These are phyloP conservation scores for Pluvialis apricaria DNA, from an alignment of 2,113 vertebrate species.

Conservation along the genomic window DNA sequence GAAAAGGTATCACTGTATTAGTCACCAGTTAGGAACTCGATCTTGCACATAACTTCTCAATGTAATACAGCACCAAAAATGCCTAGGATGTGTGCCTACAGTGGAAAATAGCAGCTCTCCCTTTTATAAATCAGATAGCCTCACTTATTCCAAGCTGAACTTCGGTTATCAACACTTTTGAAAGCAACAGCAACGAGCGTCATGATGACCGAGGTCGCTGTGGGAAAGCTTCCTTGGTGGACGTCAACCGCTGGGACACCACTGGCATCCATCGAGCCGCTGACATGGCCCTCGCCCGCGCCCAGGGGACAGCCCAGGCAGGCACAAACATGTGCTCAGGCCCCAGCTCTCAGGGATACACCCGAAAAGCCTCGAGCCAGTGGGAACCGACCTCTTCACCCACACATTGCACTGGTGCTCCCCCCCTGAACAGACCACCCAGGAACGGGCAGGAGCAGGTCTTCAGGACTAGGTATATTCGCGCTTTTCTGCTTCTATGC, in stretches of 20 bases:
- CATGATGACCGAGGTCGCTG: neutral
- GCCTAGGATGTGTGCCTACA: neutral
- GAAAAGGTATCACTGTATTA: neutral
- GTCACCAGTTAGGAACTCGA: neutral
- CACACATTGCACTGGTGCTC: neutral
- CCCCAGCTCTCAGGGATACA: neutral
- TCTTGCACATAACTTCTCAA: neutral
- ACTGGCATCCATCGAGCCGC: accelerated
- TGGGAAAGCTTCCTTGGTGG: neutral
- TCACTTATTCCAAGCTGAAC: neutral
- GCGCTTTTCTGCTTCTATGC: neutral
- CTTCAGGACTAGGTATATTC: neutral
- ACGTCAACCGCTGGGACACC: neutral
- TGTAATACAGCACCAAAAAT: neutral
- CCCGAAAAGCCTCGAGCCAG: neutral
- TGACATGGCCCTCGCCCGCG: neutral
- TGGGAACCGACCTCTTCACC: neutral
- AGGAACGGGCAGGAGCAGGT: neutral
- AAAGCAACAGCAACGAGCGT: neutral
- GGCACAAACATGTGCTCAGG: neutral
- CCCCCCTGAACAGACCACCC: neutral
- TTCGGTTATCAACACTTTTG: neutral
- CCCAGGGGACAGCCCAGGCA: neutral
- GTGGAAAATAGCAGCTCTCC: neutral
- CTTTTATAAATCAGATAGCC: neutral